These are phyloP conservation scores for Myopa testacea DNA, from an alignment of 2,888 invertebrate species.

Conservation along the genomic window DNA sequence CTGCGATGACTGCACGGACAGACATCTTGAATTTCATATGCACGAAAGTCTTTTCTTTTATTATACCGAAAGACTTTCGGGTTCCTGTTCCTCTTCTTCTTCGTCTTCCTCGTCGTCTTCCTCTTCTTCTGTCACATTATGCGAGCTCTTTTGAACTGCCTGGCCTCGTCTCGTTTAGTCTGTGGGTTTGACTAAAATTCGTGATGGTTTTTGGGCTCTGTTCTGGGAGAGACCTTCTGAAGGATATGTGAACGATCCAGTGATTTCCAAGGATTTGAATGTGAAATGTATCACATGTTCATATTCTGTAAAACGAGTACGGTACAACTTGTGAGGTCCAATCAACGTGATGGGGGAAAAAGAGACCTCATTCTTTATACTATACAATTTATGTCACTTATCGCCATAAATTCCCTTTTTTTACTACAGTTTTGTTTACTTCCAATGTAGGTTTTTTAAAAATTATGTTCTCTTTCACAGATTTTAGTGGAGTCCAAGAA, in stretches of 20 bases:
- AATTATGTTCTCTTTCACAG: too few relatives aligned
- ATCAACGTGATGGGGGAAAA: not conserved
- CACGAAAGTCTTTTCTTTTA: not conserved
- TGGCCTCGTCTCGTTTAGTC: too few relatives aligned
- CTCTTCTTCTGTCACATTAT: too few relatives aligned
- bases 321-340: conserved; percentile 4
- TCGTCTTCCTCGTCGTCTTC: too few relatives aligned
- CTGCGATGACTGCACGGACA: conserved; percentile 34
- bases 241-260: not conserved
- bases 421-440: too few relatives aligned
- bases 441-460: too few relatives aligned
- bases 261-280: not conserved
- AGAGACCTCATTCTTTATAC: too few relatives aligned
- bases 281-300: not conserved
- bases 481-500: too few relatives aligned
- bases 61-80: not conserved
- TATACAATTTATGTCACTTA: too few relatives aligned
- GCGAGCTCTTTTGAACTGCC: too few relatives aligned
- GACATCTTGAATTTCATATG: conserved; percentile 28
- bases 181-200: not conserved
- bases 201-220: not conserved
- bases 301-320: not conserved
- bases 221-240: not conserved
- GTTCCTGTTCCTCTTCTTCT: not conserved
- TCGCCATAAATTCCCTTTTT: too few relatives aligned